These are phyloP conservation scores for Perca schrenkii DNA, from an alignment of 2,113 vertebrate species.

Conservation along the genomic window DNA sequence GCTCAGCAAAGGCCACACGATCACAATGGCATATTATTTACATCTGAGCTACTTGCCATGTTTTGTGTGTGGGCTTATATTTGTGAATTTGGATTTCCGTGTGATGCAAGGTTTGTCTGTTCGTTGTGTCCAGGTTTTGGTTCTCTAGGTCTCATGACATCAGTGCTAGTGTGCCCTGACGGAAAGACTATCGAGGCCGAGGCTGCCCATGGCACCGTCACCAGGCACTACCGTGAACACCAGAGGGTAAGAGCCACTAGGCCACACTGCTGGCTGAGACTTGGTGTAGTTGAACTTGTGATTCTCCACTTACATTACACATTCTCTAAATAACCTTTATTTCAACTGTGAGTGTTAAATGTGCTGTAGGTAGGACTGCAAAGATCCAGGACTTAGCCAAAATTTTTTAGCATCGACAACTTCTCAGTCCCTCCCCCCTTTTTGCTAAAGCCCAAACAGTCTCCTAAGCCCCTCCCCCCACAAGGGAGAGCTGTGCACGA, in stretches of 20 bases:
- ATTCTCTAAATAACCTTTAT: neutral
- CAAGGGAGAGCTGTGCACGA: too few relatives aligned
- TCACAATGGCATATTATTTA: neutral
- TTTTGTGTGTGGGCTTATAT: neutral
- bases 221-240: conserved; percentile 96
- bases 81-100: neutral
- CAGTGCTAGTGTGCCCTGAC: conserved; percentile 94
- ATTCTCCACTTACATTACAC: neutral
- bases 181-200: conserved; percentile 97
- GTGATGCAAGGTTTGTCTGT: neutral
- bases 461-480: too few relatives aligned
- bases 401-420: too few relatives aligned
- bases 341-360: neutral
- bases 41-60: neutral
- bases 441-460: too few relatives aligned
- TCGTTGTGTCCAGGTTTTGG: conserved; percentile 88
- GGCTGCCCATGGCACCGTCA: conserved; percentile 95
- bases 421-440: too few relatives aligned
- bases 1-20: neutral
- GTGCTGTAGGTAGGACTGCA: too few relatives aligned
- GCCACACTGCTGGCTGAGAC: neutral
- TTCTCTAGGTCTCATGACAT: conserved; percentile 96
- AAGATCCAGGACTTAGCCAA: too few relatives aligned
- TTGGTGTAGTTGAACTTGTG: neutral
- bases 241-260: conserved; percentile 88